A percentile compares a stretch with the other conserved stretches of the same genome.
phyloP scores from a whole-genome alignment of 2,113 vertebrate species.

The Chionomys nivalis region DNA sequence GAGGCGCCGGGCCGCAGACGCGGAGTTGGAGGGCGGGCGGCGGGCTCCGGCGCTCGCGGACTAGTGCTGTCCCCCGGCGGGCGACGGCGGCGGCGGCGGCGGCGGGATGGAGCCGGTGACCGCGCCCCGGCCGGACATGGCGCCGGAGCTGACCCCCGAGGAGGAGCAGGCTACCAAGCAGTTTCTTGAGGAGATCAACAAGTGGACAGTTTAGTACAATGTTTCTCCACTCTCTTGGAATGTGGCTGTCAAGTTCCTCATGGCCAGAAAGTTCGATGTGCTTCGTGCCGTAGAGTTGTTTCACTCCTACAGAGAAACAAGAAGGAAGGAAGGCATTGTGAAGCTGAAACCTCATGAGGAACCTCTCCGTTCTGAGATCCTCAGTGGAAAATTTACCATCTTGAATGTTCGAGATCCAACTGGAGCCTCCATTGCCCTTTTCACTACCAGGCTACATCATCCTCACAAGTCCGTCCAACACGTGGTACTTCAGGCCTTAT shows the following conservation, averaged over 20 bases:
- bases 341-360: slow-evolving; percentile 96
- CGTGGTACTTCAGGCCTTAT: too few species aligned
- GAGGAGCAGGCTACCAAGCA: slow-evolving; percentile 91
- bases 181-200: too few species aligned
- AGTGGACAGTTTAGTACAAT: too few species aligned
- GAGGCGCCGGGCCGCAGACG: slow-evolving; percentile 57
- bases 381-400: slow-evolving; percentile 98
- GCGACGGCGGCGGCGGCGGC: slow-evolving; percentile 15
- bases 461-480: too few species aligned
- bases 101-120: slow-evolving; percentile 67
- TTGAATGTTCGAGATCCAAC: too few species aligned
- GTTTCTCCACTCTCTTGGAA: too few species aligned
- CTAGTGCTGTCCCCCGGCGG: background rate
- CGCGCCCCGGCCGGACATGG: slow-evolving; percentile 82
- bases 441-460: too few species aligned
- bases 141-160: slow-evolving; percentile 86
- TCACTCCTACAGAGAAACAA: too few species aligned
- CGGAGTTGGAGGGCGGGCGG: slow-evolving; percentile 31
- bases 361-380: slow-evolving; percentile 95
- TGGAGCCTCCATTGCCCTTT: too few species aligned
- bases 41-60: slow-evolving; percentile 51
- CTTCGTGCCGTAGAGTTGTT: too few species aligned
- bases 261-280: too few species aligned
- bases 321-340: slow-evolving; percentile 97
- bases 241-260: too few species aligned